Percentiles rank a stretch among this genome's conserved stretches.
These are phyloP conservation scores for Drosophila biarmipes DNA, from an alignment of 1,140 invertebrate genomes.

Conservation along the genomic window DNA sequence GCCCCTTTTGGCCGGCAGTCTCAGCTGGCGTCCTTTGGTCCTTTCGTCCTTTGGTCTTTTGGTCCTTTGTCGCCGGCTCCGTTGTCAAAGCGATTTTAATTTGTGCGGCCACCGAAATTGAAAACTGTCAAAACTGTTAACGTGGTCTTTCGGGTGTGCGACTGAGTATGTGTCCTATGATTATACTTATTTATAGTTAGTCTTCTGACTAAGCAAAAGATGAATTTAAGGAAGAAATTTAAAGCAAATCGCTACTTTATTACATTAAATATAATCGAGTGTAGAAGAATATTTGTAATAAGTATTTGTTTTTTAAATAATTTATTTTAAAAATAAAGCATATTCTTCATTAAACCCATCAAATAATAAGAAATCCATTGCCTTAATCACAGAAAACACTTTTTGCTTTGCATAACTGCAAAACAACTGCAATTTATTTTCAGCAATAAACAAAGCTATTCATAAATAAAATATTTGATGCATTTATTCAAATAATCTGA, in stretches of 20 bases:
- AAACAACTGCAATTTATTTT: neutral
- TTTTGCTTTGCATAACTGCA: slow-evolving; percentile 2
- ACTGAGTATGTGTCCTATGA: slow-evolving; percentile 11
- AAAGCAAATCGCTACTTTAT: neutral
- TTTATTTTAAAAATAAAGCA: neutral
- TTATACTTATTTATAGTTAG: slow-evolving; percentile 51
- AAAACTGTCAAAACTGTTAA: slow-evolving; percentile 80
- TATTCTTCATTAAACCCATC: no score
- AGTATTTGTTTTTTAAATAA: neutral
- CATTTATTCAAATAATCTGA: slow-evolving; percentile 9
- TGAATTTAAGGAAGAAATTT: neutral
- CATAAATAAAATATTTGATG: slow-evolving; percentile 1
- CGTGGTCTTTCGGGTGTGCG: slow-evolving; percentile 26
- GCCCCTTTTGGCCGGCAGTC: slow-evolving; percentile 12
- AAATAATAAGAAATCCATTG: no score
- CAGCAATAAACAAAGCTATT: neutral
- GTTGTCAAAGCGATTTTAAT: slow-evolving; percentile 64
- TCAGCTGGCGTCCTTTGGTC: slow-evolving; percentile 69
- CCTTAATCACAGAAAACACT: no score
- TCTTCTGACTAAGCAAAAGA: slow-evolving; percentile 4
- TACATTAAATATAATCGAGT: no score
- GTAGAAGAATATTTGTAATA: no score
- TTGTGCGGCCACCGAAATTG: slow-evolving; percentile 65
- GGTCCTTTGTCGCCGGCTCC: slow-evolving; percentile 45
- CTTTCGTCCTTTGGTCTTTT: slow-evolving; percentile 23